Percentiles rank a stretch among this genome's conserved stretches.
Evolutionary conservation across 2,888 invertebrate genomes (phyloP).

Genomic region (Griposia aprilina): DNA sequence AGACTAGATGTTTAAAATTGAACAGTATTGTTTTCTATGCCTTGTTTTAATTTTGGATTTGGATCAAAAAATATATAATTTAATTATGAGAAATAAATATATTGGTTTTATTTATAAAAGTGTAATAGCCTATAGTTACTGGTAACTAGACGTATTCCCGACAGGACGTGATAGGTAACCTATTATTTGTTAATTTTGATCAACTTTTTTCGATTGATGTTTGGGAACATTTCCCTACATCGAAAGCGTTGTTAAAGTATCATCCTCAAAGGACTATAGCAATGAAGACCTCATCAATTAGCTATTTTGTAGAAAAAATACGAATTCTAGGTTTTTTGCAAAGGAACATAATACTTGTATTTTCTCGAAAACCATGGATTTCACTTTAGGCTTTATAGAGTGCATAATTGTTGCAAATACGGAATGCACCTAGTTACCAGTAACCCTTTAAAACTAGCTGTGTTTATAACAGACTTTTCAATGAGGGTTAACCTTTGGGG

Average conservation of each 20-base stretch:
- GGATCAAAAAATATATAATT: conserved; percentile 42
- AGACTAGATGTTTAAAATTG: conserved; percentile 47
- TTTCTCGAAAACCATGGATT: background rate
- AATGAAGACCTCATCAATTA: background rate
- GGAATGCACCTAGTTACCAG: background rate
- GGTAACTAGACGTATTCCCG: background rate
- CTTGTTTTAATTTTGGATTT: conserved; percentile 45
- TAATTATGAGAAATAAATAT: conserved; percentile 22
- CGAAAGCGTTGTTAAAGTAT: background rate
- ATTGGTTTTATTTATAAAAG: conserved; percentile 32
- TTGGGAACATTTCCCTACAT: background rate
- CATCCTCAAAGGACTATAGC: background rate
- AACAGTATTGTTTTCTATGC: conserved; percentile 45
- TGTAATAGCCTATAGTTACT: background rate
- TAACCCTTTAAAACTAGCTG: background rate
- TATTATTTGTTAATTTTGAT: background rate
- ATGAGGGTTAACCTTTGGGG: background rate
- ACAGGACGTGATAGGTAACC: background rate
- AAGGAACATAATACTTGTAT: background rate
- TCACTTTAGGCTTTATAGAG: background rate
- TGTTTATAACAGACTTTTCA: background rate
- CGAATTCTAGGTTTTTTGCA: background rate
- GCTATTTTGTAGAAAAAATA: background rate
- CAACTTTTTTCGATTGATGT: background rate
- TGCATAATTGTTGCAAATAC: background rate